Evolutionary conservation across 2,113 vertebrate genomes (phyloP).

Genomic region (Engystomops pustulosus): DNA sequence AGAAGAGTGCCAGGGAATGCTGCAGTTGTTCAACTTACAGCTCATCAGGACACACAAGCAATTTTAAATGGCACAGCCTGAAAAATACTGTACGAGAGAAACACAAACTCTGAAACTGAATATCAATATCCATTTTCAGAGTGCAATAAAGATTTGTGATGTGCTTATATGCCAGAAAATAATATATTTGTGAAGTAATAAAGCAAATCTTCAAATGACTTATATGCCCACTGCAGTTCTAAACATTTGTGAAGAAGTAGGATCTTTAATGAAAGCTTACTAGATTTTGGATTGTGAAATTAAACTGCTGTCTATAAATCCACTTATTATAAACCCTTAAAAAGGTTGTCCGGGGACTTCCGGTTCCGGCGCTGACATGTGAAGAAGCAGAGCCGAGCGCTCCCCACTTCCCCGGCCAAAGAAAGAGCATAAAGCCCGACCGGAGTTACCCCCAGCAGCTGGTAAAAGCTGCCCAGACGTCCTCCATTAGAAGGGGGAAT

Average conservation of each 20-base stretch:
- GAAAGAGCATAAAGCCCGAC: no score
- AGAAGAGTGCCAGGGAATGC: neutral
- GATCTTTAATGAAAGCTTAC: no score
- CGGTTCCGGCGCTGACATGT: no score
- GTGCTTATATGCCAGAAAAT: constrained; percentile 11
- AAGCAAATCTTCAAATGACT: neutral
- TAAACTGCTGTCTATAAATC: no score
- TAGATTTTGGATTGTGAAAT: no score
- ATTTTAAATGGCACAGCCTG: constrained; percentile 43
- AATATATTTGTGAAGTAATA: neutral
- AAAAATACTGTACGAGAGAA: neutral
- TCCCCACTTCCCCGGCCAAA: no score
- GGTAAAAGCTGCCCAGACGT: no score
- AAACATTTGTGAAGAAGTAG: neutral
- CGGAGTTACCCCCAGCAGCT: no score
- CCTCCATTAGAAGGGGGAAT: no score
- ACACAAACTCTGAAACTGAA: constrained; percentile 32
- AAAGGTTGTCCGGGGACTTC: no score
- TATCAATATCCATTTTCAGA: constrained; percentile 1
- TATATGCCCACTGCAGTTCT: neutral
- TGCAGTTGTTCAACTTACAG: constrained; percentile 34
- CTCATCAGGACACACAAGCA: constrained; percentile 33
- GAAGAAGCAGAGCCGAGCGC: no score
- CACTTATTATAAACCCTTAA: no score
- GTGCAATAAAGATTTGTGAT: constrained; percentile 24